Evolutionary conservation across 2,888 invertebrate genomes (phyloP).

Genomic region (Hyalella azteca): DNA sequence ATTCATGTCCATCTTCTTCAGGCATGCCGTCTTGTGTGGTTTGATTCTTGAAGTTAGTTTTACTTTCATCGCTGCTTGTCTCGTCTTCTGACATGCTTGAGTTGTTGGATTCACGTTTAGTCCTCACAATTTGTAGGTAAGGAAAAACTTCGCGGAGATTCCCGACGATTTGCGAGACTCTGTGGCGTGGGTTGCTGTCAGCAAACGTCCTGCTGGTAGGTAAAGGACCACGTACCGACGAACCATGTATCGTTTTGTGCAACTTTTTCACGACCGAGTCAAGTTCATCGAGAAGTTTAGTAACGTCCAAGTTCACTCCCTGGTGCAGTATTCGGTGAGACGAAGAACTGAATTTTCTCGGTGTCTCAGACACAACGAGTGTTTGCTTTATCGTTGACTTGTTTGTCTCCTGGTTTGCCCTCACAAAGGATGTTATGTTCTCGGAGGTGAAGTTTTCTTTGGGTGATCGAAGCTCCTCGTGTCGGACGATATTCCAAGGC

Average conservation of each 20-base stretch:
- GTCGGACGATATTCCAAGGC: background rate
- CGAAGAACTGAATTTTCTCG: background rate
- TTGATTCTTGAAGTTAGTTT: background rate
- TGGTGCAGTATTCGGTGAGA: constrained; percentile 9
- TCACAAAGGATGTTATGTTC: background rate
- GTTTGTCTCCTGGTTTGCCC: no score
- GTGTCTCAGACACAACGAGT: background rate
- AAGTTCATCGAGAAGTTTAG: constrained; percentile 10
- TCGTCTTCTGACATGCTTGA: background rate
- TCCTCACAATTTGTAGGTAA: background rate
- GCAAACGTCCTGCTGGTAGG: background rate
- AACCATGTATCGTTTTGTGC: constrained; percentile 15
- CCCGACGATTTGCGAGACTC: background rate
- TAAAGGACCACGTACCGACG: background rate
- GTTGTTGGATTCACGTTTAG: background rate
- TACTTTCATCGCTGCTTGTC: background rate
- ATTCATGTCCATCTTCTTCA: background rate
- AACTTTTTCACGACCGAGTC: constrained; percentile 15
- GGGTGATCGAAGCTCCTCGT: background rate
- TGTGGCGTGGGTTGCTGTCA: background rate
- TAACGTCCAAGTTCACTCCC: constrained; percentile 2
- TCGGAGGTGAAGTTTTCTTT: background rate
- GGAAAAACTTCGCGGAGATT: background rate
- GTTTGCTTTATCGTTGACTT: no score
- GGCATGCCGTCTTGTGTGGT: background rate